Conservation (phyloP, 2,113 vertebrate species). For the Antechinus flavipes region DNA sequence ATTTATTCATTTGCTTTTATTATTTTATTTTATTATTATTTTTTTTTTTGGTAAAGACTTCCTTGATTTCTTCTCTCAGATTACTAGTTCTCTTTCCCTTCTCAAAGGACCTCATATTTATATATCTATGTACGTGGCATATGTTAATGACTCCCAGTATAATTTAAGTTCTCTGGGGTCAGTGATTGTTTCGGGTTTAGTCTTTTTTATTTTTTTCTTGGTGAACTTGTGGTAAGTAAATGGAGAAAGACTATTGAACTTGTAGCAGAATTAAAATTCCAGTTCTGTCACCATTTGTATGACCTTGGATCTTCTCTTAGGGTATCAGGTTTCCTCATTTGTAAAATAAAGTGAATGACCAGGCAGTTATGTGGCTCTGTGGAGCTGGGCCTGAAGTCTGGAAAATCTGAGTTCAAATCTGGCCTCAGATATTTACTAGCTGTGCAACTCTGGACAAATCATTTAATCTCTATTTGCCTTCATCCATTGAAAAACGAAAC, state of each 20-base stretch:
- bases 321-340: neutral
- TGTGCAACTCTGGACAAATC: neutral
- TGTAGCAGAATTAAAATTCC: neutral
- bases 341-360: neutral
- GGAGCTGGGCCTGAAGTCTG: neutral
- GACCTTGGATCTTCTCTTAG: neutral
- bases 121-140: neutral
- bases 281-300: neutral
- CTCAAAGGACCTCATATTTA: neutral
- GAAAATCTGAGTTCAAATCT: neutral
- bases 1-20: neutral
- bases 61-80: neutral
- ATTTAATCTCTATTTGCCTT: neutral
- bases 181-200: neutral
- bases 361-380: neutral
- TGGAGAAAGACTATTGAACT: neutral
- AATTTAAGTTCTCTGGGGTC: neutral
- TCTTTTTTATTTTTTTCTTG: neutral
- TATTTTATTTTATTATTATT: too few relatives aligned
- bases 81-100: neutral
- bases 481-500: neutral
- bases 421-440: neutral
- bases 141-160: neutral
- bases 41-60: neutral
- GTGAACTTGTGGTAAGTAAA: neutral